Conservation (phyloP, 2,888 invertebrate species). For the Xylocampa areola region DNA sequence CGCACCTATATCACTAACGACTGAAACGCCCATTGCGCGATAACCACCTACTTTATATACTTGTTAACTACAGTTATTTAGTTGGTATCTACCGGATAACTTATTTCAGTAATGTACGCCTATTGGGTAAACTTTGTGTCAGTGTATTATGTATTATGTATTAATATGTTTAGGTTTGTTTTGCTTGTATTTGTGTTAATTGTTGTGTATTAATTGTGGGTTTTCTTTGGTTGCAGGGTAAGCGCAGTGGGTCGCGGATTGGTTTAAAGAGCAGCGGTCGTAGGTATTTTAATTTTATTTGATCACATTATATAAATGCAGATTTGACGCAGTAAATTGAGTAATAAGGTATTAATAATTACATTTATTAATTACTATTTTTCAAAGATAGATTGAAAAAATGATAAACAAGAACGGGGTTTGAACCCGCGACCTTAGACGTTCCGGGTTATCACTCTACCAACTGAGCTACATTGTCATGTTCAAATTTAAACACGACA, state of each 20-base stretch:
- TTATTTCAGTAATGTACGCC: constrained; percentile 51
- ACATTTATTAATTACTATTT: too few relatives aligned
- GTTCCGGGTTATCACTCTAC: too few relatives aligned
- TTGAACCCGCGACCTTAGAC: too few relatives aligned
- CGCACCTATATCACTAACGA: constrained; percentile 80
- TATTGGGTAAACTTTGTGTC: constrained; percentile 37
- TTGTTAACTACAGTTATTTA: constrained; percentile 63
- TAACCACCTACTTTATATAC: constrained; percentile 65
- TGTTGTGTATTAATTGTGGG: constrained; percentile 13
- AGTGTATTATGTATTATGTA: constrained; percentile 34
- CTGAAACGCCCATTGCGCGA: constrained; percentile 69
- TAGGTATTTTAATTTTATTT: background rate
- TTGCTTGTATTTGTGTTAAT: constrained; percentile 21
- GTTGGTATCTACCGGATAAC: constrained; percentile 51
- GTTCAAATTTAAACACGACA: too few relatives aligned
- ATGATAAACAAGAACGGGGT: too few relatives aligned
- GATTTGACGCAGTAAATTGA: too few relatives aligned
- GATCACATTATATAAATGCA: too few relatives aligned
- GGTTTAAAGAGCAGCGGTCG: background rate
- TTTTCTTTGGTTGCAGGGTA: constrained; percentile 39
- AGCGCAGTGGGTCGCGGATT: background rate
- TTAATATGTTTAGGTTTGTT: constrained; percentile 26
- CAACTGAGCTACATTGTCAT: too few relatives aligned
- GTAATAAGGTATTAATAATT: too few relatives aligned
- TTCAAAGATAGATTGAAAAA: too few relatives aligned